A percentile compares a stretch with the other conserved stretches of the same genome.
phyloP scores from a whole-genome alignment of 1,140 invertebrate species.

The roundworm (Caenorhabditis elegans) region WBcel235 BX284606.5:7091501-7092000 shows the following conservation, averaged over 20 bases:
- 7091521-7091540: constrained; percentile 39
- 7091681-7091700: constrained; percentile 19
- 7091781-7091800: neutral
- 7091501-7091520: constrained; percentile 35
- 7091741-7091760: neutral
- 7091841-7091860: constrained; percentile 38
- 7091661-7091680: constrained; percentile 39
- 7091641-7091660: constrained; percentile 21
- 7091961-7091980: neutral
- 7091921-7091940: constrained; percentile 40
- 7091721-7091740: neutral
- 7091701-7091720: neutral
- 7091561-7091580: neutral
- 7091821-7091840: constrained; percentile 1
- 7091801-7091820: constrained; percentile 27
- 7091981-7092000: constrained; percentile 41
- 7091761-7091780: neutral
- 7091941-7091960: neutral
- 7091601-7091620: constrained; percentile 33
- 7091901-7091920: constrained; percentile 38
- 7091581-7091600: constrained; percentile 22
- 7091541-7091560: constrained; percentile 10
- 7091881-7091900: constrained; percentile 30
- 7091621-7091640: neutral
- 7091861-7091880: neutral